phyloP scores from a whole-genome alignment of 2,888 invertebrate genomes.

The Eilema caniola region DNA sequence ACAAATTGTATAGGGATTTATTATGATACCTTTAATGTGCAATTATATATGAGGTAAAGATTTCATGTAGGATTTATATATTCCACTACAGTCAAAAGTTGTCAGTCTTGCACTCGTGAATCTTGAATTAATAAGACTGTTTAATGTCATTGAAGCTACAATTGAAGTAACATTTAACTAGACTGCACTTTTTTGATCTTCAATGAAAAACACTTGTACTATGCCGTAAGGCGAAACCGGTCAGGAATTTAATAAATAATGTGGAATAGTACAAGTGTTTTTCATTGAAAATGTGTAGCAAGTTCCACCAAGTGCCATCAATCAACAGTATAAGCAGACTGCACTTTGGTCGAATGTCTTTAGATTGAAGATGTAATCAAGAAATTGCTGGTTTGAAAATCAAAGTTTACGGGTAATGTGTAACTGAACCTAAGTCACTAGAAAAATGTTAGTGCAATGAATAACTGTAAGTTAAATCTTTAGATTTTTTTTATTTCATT shows the following conservation, averaged over 20 bases:
- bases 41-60: not conserved
- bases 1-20: not conserved
- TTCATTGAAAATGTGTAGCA: no score
- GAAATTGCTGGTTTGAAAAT: not conserved
- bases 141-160: not conserved
- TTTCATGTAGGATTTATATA: not conserved
- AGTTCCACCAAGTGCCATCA: no score
- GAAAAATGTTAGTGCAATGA: not conserved
- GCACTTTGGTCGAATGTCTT: not conserved
- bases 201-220: no score
- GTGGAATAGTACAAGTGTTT: no score
- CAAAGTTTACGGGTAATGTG: not conserved
- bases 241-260: no score
- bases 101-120: not conserved
- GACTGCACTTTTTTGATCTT: no score
- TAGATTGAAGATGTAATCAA: not conserved
- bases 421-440: not conserved
- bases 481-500: not conserved
- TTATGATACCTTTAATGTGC: not conserved
- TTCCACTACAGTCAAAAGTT: not conserved
- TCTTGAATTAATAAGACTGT: not conserved
- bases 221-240: no score
- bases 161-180: not conserved
- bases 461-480: not conserved
- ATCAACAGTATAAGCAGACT: no score